A percentile compares a stretch with the other conserved stretches of the same genome.
These are phyloP conservation scores for Phalacrocorax carbo DNA, from an alignment of 2,113 vertebrate species.

Conservation along the genomic window DNA sequence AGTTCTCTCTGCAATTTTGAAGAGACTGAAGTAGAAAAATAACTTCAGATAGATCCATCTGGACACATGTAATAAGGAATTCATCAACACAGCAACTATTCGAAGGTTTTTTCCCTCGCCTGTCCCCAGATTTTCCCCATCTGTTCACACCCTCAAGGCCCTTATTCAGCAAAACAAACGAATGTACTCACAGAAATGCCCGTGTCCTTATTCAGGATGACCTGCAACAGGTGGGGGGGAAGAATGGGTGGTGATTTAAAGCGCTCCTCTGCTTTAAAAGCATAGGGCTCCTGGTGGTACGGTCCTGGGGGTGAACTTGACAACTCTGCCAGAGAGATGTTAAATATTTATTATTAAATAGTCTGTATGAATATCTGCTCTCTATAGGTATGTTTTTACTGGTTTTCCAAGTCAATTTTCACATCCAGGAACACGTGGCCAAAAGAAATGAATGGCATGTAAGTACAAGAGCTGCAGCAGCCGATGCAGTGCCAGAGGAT, in stretches of 20 bases:
- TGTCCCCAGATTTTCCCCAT: not conserved
- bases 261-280: conserved; percentile 85
- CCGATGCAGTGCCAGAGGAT: not conserved
- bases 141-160: not conserved
- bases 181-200: conserved; percentile 88
- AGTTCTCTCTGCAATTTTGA: not conserved
- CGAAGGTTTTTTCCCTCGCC: not conserved
- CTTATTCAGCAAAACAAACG: not conserved
- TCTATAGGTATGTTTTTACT: not conserved
- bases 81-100: not conserved
- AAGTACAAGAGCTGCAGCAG: not conserved
- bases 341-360: not conserved
- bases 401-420: not conserved
- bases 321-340: conserved; percentile 77
- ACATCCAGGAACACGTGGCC: not conserved
- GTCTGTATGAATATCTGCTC: not conserved
- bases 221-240: conserved; percentile 94
- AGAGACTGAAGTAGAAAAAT: not conserved
- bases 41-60: not conserved
- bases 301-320: conserved; percentile 96
- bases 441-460: not conserved
- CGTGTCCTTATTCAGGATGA: conserved; percentile 98
- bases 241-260: conserved; percentile 90
- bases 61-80: not conserved
- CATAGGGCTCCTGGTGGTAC: conserved; percentile 90